Evolutionary conservation across 2,113 vertebrate species (phyloP), one percentile per base, ranked within the genome.

Genomic region (Campylomormyrus tamandua): DNA sequence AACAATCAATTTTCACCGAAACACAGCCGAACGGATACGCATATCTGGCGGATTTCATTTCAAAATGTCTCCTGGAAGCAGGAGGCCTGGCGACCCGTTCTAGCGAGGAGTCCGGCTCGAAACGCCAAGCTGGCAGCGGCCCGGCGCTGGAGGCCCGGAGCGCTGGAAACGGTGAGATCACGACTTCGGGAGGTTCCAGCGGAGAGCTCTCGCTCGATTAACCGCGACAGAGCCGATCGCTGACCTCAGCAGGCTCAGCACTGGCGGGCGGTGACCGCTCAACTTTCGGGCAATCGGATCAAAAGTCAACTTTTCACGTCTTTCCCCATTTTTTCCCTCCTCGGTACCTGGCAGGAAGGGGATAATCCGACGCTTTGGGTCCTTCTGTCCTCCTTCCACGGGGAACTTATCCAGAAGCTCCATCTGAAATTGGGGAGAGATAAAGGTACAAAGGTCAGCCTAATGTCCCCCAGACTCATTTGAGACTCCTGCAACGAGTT

Each of bases 331-430:
- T 49, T 11, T 3, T 24, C 83, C 11, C 15, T 83, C 31, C 4
- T 53, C 31, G 91, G 91, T 93, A 99, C 98, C 98, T 95, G 98
- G 98, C 70, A 99, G 95, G 77, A 99, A 99, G 5, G 98, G 98
- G 89, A 99, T 99, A 92, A 99, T 99, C 92, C 98, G 95, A 45
- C 98, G 97, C 90, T 99, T 99, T 0, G 98, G 98, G 91, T 99
- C 98, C 94, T 99, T 99, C 95, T 99, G 98, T 77, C 98, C 98
- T 92, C 98, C 98, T 94, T 99, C 98, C 96, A 98, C 98, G 0
- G 98, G 98, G 94, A 99, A 99, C 94, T 99, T 99, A 94, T 99
- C 98, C 97, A 99, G 94, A 95, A 99, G 96, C 94, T 99, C 98
- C 98, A 99, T 99, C 98, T 99, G 91, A 92, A 95, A 92, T 56